Base-by-base conservation (phyloP, 2,888 invertebrate species). In the Platycheirus rosarum region DNA sequence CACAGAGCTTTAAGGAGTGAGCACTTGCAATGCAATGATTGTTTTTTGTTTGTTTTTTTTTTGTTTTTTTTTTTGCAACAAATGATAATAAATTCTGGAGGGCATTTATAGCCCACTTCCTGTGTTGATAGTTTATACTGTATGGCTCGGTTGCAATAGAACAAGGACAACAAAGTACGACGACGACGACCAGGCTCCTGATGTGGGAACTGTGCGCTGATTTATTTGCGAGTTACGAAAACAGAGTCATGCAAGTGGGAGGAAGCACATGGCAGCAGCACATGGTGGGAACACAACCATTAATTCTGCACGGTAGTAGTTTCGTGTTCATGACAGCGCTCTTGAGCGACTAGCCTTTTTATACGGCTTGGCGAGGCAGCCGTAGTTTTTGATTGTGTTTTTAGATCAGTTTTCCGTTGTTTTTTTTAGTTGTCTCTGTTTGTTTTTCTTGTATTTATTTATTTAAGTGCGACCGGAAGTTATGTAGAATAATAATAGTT, bases 11-110 rank as follows among this genome's bases (percentile, higher is more conserved):
- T 26, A 35, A 42, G 49, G 57, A 60, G n/a, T n/a, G n/a, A n/a
- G 46, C 69, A 76, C 71, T 82, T 76, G 60, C 48, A 13, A 60
- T 32, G 60, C 6, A n/a, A n/a, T n/a, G n/a, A n/a, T n/a, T n/a
- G n/a, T n/a, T n/a, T n/a, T n/a, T n/a, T n/a, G n/a, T 32, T 40
- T 26, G 42, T 60, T 57, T 42, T 42, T 5, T 48, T 57, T 68
- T 46, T 48, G 11, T 68, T 63, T 40, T 60, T 20, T 68, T 55
- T 76, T 53, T 62, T 32, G 5, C 11, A 60, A 44, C 44, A 48
- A 75, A 57, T 76, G 82, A 73, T 73, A 77, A 82, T 82, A 82
- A 82, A 82, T 82, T 82, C 73, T 66, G 77, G 82, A 77, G 55
- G 71, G 71, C 44, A 55, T 70, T 77, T 76, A 44, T 76, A 65